These are phyloP conservation scores for Aphidius ervi DNA, from an alignment of 1,140 invertebrate species.

Conservation along the genomic window DNA sequence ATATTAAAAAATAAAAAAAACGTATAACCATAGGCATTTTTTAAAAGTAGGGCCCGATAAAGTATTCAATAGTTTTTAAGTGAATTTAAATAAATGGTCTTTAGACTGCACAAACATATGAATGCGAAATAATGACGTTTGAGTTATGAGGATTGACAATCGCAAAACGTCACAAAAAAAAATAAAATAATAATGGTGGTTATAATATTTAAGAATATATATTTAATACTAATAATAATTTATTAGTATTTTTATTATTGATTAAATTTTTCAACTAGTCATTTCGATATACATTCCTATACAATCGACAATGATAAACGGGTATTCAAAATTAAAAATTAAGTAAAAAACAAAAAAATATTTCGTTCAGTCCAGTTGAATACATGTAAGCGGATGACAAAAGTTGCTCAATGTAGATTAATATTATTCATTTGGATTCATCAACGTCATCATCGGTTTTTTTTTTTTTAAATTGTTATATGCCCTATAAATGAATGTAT, in stretches of 20 bases:
- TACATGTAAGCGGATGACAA: no score
- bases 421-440: constrained; percentile 18
- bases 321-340: constrained; percentile 7
- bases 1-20: background rate
- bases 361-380: no score
- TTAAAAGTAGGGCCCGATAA: constrained; percentile 16
- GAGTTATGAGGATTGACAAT: background rate
- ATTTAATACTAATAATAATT: constrained; percentile 15
- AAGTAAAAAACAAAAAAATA: background rate
- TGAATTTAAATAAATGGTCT: constrained; percentile 4
- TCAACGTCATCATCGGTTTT: background rate
- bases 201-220: constrained; percentile 11
- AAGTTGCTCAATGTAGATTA: constrained; percentile 49
- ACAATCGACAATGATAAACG: constrained; percentile 19
- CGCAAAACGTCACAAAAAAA: background rate
- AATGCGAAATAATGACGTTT: background rate
- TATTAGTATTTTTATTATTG: background rate
- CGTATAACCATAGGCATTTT: constrained; percentile 12
- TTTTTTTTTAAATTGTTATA: no score
- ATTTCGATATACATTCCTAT: constrained; percentile 13
- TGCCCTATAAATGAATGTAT: no score
- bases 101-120: constrained; percentile 12
- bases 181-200: background rate
- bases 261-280: constrained; percentile 34
- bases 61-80: constrained; percentile 16